phyloP scores from a whole-genome alignment of 1,140 invertebrate species.

The Danaus melanippus region DNA sequence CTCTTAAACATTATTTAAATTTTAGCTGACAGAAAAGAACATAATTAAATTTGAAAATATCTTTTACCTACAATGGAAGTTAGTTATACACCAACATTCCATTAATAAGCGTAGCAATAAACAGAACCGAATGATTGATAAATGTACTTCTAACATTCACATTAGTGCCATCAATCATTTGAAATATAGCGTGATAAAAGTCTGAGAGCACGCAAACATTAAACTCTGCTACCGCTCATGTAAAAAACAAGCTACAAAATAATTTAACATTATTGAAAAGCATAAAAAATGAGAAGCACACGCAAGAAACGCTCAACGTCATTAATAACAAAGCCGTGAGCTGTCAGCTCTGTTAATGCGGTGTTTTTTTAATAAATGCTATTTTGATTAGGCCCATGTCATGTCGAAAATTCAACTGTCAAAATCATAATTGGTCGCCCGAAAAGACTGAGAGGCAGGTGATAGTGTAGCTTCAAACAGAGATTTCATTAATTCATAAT shows the following conservation, averaged over 20 bases:
- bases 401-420: constrained; percentile 72
- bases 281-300: constrained; percentile 43
- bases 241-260: constrained; percentile 49
- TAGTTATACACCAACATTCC: constrained; percentile 30
- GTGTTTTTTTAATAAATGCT: constrained; percentile 71
- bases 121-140: constrained; percentile 57
- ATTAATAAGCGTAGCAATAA: constrained; percentile 45
- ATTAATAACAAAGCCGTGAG: constrained; percentile 67
- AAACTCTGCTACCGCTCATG: constrained; percentile 41
- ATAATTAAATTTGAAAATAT: too few relatives aligned
- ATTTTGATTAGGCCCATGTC: constrained; percentile 74
- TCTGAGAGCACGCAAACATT: constrained; percentile 46
- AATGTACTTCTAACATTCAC: constrained; percentile 53
- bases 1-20: constrained; percentile 29
- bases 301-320: constrained; percentile 38
- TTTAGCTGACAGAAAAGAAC: constrained; percentile 13
- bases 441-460: constrained; percentile 54
- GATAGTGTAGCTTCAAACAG: constrained; percentile 45
- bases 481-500: constrained; percentile 8
- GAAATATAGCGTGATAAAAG: constrained; percentile 47
- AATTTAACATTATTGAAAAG: constrained; percentile 59
- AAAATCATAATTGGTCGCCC: constrained; percentile 70
- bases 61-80: too few relatives aligned
- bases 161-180: constrained; percentile 64
- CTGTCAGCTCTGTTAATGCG: constrained; percentile 64